Percentiles rank a stretch among this genome's conserved stretches.
These are phyloP conservation scores for Latrodectus hesperus DNA, from an alignment of 2,888 invertebrate species.

Conservation along the genomic window DNA sequence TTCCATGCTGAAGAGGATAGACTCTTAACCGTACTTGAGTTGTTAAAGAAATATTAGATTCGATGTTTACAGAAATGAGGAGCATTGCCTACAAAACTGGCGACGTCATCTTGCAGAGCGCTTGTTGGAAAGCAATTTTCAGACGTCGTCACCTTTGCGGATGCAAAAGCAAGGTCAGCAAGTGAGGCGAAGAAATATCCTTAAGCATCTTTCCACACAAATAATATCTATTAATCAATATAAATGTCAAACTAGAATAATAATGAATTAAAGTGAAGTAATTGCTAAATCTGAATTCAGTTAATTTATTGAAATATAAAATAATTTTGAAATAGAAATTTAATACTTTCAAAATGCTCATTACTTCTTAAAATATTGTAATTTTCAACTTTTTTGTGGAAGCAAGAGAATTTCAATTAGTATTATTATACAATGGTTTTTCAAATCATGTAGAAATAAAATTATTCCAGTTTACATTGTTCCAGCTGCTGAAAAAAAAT, in stretches of 20 bases:
- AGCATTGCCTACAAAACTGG: neutral
- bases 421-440: too few species aligned
- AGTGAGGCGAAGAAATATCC: neutral
- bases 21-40: neutral
- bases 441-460: too few species aligned
- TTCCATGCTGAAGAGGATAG: neutral
- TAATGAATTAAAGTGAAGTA: too few species aligned
- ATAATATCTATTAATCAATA: neutral
- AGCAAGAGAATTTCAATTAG: too few species aligned
- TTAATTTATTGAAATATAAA: too few species aligned
- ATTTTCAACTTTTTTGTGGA: too few species aligned
- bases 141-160: neutral
- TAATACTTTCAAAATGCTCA: too few species aligned
- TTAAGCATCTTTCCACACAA: neutral
- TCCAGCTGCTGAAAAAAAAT: too few species aligned
- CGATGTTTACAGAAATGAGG: constrained; percentile 3
- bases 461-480: too few species aligned
- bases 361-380: too few species aligned
- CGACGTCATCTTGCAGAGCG: neutral
- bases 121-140: neutral
- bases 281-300: too few species aligned
- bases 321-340: too few species aligned
- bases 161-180: neutral
- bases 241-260: neutral
- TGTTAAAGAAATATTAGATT: neutral